These are phyloP conservation scores for Ecliptopera silaceata DNA, from an alignment of 2,888 invertebrate species.

Conservation along the genomic window DNA sequence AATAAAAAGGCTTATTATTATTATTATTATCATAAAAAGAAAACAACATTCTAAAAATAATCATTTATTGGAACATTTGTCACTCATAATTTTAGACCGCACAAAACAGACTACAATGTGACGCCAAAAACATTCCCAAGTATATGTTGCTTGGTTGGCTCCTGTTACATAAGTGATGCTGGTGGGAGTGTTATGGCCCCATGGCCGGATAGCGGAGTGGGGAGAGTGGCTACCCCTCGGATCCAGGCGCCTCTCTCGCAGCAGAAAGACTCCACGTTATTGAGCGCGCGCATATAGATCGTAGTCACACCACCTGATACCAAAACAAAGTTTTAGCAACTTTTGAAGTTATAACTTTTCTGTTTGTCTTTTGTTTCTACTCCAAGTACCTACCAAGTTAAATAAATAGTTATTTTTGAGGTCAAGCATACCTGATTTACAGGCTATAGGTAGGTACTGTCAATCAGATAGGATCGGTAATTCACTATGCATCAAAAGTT, in stretches of 20 bases:
- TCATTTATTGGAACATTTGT: not conserved
- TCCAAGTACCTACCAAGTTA: too few relatives aligned
- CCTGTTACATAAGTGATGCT: conserved; percentile 67
- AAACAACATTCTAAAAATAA: not conserved
- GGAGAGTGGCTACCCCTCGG: conserved; percentile 84
- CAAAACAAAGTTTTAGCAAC: conserved; percentile 6
- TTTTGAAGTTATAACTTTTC: too few relatives aligned
- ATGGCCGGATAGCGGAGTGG: conserved; percentile 85
- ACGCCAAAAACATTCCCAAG: not conserved
- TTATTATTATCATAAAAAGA: too few relatives aligned
- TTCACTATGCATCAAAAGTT: too few relatives aligned
- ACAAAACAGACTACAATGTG: not conserved
- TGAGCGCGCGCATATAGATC: conserved; percentile 84
- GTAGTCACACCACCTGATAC: conserved; percentile 84
- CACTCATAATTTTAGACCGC: not conserved
- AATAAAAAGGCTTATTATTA: too few relatives aligned
- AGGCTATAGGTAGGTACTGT: too few relatives aligned
- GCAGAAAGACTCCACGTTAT: conserved; percentile 86
- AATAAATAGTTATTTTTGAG: too few relatives aligned
- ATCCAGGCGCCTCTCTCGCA: conserved; percentile 84
- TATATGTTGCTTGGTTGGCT: not conserved
- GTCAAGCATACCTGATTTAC: too few relatives aligned
- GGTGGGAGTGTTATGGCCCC: conserved; percentile 76
- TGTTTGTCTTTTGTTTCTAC: too few relatives aligned
- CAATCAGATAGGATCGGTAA: too few relatives aligned